Conservation (phyloP, 1,140 invertebrate genomes). For the Drosophila fuyamai region DNA sequence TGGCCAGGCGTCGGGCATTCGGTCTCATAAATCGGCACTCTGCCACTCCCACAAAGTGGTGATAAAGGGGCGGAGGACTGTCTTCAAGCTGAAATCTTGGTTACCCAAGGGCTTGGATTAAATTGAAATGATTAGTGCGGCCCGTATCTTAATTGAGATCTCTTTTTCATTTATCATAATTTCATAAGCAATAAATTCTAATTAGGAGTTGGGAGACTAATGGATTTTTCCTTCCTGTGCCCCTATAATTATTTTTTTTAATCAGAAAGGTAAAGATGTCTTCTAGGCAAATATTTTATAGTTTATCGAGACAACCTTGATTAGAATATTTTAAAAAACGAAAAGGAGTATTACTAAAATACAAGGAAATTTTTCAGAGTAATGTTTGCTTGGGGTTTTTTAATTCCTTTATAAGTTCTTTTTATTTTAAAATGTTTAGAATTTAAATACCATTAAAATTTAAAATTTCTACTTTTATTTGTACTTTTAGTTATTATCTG, state of each 20-base stretch:
- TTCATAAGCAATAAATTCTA: constrained; percentile 28
- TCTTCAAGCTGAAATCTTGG: constrained; percentile 9
- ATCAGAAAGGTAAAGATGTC: background rate
- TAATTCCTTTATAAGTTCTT: no score
- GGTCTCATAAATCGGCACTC: constrained; percentile 67
- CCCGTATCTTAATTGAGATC: constrained; percentile 27
- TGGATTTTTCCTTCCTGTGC: no score
- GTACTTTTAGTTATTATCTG: no score
- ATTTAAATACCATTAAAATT: no score
- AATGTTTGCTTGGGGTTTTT: no score
- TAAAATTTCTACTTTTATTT: no score
- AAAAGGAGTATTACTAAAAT: no score
- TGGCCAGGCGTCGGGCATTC: constrained; percentile 59
- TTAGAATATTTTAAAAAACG: no score
- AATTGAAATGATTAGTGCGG: constrained; percentile 4
- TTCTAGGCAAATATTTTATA: background rate
- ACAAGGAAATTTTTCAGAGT: no score
- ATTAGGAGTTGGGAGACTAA: constrained; percentile 18
- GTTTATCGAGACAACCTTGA: background rate
- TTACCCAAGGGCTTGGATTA: constrained; percentile 10
- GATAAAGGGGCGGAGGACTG: constrained; percentile 7
- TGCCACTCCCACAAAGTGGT: constrained; percentile 47
- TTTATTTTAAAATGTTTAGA: no score
- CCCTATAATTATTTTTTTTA: background rate
- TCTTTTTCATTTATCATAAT: constrained; percentile 27